Conservation (phyloP, 2,113 vertebrate species). For the Fregata magnificens region DNA sequence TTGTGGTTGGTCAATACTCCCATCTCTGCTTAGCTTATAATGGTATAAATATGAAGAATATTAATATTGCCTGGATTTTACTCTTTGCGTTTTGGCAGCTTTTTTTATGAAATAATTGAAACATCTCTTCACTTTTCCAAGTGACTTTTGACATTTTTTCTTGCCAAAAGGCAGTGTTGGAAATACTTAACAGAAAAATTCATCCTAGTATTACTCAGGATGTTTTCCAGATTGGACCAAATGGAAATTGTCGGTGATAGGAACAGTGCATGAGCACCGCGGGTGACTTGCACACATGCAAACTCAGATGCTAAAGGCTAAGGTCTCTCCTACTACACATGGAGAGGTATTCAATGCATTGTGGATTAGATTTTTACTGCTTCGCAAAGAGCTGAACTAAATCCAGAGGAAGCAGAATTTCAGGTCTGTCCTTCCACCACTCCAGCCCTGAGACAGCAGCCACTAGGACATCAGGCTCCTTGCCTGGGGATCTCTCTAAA, state of each 20-base stretch:
- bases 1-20: not conserved
- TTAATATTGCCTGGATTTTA: not conserved
- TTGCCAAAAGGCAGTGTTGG: slow-evolving; percentile 48
- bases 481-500: not conserved
- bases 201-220: slow-evolving; percentile 52
- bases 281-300: not conserved
- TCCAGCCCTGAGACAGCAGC: not conserved
- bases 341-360: not conserved
- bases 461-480: not conserved
- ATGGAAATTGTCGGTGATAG: slow-evolving; percentile 54
- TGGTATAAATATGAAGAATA: not conserved
- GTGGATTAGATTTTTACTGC: not conserved
- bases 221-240: slow-evolving; percentile 63
- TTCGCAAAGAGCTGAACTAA: not conserved
- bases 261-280: not conserved
- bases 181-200: slow-evolving; percentile 68
- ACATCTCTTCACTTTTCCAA: slow-evolving; percentile 41
- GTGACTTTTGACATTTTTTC: slow-evolving; percentile 42
- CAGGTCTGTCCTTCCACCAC: not conserved
- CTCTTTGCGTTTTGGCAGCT: slow-evolving; percentile 2
- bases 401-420: not conserved
- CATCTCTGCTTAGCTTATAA: not conserved
- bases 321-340: not conserved
- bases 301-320: not conserved
- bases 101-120: slow-evolving; percentile 10